Conservation (phyloP, 2,113 vertebrate genomes). For the Hiodon tergisus region DNA sequence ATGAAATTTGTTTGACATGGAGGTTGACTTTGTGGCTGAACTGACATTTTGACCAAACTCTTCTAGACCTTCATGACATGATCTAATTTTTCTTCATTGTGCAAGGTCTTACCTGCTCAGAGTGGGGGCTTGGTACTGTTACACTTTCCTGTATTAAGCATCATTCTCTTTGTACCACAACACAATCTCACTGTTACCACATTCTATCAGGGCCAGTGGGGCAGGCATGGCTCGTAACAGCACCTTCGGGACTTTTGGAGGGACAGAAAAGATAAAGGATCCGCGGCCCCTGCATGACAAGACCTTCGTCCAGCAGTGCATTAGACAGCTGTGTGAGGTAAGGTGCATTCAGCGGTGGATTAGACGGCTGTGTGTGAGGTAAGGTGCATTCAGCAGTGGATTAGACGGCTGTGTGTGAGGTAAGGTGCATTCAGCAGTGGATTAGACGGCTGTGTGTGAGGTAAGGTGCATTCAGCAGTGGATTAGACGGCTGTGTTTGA, state of each 20-base stretch:
- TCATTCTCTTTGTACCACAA: background rate
- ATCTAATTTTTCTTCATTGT: background rate
- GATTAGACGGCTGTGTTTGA: too few species aligned
- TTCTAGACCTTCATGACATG: too few species aligned
- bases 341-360: background rate
- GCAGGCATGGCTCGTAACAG: slow-evolving; percentile 71
- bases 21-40: too few species aligned
- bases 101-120: background rate
- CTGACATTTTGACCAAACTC: too few species aligned
- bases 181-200: background rate
- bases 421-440: background rate
- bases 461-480: too few species aligned
- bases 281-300: slow-evolving; percentile 89
- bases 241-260: slow-evolving; percentile 74
- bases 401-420: background rate
- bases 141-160: background rate
- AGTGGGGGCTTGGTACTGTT: background rate
- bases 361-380: background rate
- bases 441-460: too few species aligned
- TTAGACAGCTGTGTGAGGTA: slow-evolving; percentile 89
- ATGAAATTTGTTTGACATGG: too few species aligned
- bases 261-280: slow-evolving; percentile 89
- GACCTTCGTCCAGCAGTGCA: slow-evolving; percentile 84
- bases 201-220: slow-evolving; percentile 63
- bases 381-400: background rate